A percentile compares a stretch with the other conserved stretches of the same genome.
Evolutionary conservation across 2,888 invertebrate species (phyloP).

Genomic region (Ecliptopera silaceata): DNA sequence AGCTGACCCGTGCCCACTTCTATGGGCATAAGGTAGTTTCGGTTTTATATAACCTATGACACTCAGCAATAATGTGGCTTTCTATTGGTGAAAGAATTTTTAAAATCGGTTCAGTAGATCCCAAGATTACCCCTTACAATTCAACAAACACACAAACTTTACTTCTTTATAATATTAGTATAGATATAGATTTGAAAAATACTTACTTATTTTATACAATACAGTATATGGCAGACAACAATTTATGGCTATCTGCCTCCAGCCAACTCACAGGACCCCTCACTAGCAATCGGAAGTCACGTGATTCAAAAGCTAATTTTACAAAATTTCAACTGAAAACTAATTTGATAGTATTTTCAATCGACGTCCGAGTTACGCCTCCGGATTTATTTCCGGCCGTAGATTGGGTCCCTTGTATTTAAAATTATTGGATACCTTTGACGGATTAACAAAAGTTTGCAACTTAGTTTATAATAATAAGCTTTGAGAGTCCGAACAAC

Average conservation of each 20-base stretch:
- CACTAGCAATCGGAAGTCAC: conserved; percentile 11
- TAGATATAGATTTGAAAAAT: too few relatives aligned
- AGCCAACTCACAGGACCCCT: not conserved
- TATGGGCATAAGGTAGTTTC: too few relatives aligned
- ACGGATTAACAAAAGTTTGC: conserved; percentile 2
- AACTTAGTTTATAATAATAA: not conserved
- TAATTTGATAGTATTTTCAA: conserved; percentile 36
- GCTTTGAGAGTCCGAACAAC: not conserved
- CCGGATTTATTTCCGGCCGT: conserved; percentile 33
- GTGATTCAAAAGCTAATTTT: conserved; percentile 11
- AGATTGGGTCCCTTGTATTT: conserved; percentile 33
- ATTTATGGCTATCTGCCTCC: too few relatives aligned
- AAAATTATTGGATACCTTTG: conserved; percentile 16
- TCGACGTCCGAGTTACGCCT: conserved; percentile 23
- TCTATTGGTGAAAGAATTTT: too few relatives aligned
- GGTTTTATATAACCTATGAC: too few relatives aligned
- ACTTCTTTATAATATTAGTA: not conserved
- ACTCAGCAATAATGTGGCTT: too few relatives aligned
- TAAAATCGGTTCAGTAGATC: too few relatives aligned
- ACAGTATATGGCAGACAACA: too few relatives aligned
- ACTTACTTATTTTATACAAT: too few relatives aligned
- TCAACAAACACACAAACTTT: not conserved
- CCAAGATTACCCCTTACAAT: too few relatives aligned
- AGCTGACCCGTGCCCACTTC: too few relatives aligned
- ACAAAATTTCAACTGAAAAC: conserved; percentile 19